phyloP scores from a whole-genome alignment of 2,797 vertebrate species.

The Australoheros facetus region DNA sequence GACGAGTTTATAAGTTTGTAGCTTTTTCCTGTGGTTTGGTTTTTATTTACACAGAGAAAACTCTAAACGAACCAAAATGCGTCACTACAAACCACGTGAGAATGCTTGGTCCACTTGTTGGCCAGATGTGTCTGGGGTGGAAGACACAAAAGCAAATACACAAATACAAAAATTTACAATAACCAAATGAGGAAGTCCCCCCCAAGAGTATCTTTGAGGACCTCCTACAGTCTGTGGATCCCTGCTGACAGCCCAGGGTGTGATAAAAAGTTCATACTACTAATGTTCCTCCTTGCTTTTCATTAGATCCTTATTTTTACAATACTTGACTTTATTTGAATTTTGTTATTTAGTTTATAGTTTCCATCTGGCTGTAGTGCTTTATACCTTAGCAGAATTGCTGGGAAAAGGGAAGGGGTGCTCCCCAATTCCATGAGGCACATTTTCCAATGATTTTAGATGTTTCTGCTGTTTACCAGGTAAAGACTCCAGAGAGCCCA shows the following conservation, averaged over 20 bases:
- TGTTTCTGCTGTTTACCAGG: slow-evolving; percentile 76
- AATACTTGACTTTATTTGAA: slow-evolving; percentile 12
- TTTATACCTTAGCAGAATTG: slow-evolving; percentile 55
- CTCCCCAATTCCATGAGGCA: slow-evolving; percentile 59
- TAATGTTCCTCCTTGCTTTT: background rate
- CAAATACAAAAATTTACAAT: background rate
- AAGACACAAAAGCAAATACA: background rate
- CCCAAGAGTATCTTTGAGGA: background rate
- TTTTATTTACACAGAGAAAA: background rate
- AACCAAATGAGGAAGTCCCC: background rate
- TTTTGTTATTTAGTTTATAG: slow-evolving; percentile 49
- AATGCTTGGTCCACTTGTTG: background rate
- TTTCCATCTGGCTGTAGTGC: slow-evolving; percentile 62
- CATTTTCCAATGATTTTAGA: slow-evolving; percentile 77
- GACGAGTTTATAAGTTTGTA: background rate
- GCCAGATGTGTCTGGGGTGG: background rate
- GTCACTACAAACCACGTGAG: background rate
- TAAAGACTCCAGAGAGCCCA: slow-evolving; percentile 69
- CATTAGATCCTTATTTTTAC: slow-evolving; percentile 13
- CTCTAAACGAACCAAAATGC: background rate
- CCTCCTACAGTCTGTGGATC: background rate
- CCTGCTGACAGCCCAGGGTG: background rate
- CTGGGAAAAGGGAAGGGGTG: slow-evolving; percentile 30
- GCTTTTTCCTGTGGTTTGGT: background rate
- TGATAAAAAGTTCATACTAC: background rate